A percentile compares a stretch with the other conserved stretches of the same genome.
Conservation (phyloP, 2,797 vertebrate species). For the Anisognathus igniventris region DNA sequence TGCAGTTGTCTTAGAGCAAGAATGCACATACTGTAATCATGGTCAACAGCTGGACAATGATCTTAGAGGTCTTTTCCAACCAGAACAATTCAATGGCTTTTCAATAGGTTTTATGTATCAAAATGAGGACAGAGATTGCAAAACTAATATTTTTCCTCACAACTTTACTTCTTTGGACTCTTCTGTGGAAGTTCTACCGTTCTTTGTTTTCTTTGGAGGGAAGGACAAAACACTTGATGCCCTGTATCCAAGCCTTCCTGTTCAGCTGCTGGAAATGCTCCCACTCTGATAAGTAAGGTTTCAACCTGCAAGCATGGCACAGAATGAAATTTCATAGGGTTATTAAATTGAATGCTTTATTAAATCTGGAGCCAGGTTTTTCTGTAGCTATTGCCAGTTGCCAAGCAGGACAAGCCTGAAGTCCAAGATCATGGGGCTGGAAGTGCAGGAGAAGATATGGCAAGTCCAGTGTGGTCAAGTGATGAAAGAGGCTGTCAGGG, state of each 20-base stretch:
- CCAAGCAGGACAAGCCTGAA: rapidly evolving
- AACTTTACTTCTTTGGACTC: neutral
- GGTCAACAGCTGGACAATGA: rapidly evolving
- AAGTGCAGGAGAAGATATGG: neutral
- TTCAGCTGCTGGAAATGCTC: neutral
- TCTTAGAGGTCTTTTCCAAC: neutral
- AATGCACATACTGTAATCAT: neutral
- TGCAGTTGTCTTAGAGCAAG: neutral
- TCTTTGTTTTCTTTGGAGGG: neutral
- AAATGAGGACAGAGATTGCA: neutral
- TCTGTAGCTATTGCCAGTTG: neutral
- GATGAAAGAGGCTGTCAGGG: neutral
- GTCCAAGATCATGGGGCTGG: rapidly evolving
- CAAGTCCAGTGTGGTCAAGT: neutral
- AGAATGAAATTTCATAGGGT: neutral
- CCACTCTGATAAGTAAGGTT: neutral
- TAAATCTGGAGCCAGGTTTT: neutral
- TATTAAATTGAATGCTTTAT: neutral
- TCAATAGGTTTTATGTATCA: rapidly evolving
- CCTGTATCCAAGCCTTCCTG: neutral
- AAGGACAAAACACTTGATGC: neutral
- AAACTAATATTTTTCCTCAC: neutral
- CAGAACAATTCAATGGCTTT: neutral
- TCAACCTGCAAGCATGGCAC: neutral
- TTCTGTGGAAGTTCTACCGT: neutral